Base-by-base conservation (phyloP, 2,888 invertebrate species). In the Diadegma fenestrale region DNA sequence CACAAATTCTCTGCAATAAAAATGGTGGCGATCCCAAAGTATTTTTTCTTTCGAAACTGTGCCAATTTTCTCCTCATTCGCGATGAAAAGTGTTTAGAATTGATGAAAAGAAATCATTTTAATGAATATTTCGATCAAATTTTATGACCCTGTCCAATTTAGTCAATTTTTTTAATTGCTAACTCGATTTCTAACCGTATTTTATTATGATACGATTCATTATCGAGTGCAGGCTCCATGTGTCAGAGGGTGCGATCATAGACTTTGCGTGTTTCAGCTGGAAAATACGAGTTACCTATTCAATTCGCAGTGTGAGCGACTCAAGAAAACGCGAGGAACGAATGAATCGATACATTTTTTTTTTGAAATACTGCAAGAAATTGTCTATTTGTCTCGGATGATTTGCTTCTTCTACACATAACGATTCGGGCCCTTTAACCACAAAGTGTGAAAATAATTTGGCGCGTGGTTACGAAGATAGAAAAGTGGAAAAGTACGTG, bases 391-490 rank as follows among this genome's bases (percentile, higher is more conserved):
- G 37, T 1, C 30, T 8, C 58, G 61, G 17, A 61, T 33, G 26
- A 54, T 41, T 10, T 17, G 12, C 51, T 89, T 89, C 88, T 89
- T 91, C 89, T 89, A 88, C 90, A 90, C 90, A 90, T 90, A 90
- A 91, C 89, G 90, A 91, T 90, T 89, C 86, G 87, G 87, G 88
- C 43, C 43, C 43, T 85, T 61, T 66, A 84, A 80, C 82, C 63
- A 33, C 69, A 30, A 76, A 63, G 63, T 51, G 63, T 64, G 19
- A 54, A 69, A 75, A 73, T 66, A 51, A 71, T 51, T 69, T 51
- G 69, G 30, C n/a, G n/a, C n/a, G n/a, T 43, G 61, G 43, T 26
- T 43, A 43, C 8, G 30, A 61, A 58, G 43, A 45, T 45, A 69
- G 6, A 45, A n/a, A n/a, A 19, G 45, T 33, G 17, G 58, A 63